Evolutionary conservation across 2,113 vertebrate genomes (phyloP), one percentile per base, ranked within the genome.

Genomic region (Stegastes partitus): DNA sequence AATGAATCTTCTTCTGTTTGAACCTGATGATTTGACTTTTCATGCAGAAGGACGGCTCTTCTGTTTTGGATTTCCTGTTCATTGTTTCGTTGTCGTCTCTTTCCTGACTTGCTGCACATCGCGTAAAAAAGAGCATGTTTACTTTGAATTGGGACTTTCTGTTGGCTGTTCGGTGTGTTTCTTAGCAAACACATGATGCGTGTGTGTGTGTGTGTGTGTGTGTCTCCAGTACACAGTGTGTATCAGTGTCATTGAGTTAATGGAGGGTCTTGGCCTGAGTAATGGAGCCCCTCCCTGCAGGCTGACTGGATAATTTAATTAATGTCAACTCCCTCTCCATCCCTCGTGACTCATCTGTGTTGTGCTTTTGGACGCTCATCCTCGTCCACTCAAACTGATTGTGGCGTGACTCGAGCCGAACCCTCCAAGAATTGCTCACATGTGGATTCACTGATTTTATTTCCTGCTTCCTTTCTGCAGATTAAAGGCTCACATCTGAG

Each of bases 271-370:
- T 89, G 91, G 86, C 85, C 85, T 67, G 39, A 21, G 81, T 89
- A 90, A 90, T 87, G 87, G 89, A 92, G 82, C 89, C 84, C 87
- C 86, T 89, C 88, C 87, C 86, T 76, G 67, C 71, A 68, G 85
- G 54, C 85, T 66, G 72, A 79, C 56, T 18, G 19, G 73, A 85
- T 92, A 63, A 92, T 93, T 93, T 77, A 91, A 94, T 94, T 92
- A 93, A 89, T 74, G 89, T 89, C 87, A 69, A n/a, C 55, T 31
- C 34, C 58, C 73, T 50, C 37, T 61, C 63, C 19, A 15, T 68
- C 73, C 83, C 28, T n/a, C 12, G 14, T 88, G 86, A 82, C 85
- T 89, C 72, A 77, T 87, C 81, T 50, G 54, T 71, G 61, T 59
- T 79, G 62, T 70, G 65, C 65, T 58, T 77, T 63, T 61, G 44